Percentiles rank a stretch among this genome's conserved stretches.
phyloP scores from a whole-genome alignment of 2,888 invertebrate genomes.

The Himalopsyche tibetana region DNA sequence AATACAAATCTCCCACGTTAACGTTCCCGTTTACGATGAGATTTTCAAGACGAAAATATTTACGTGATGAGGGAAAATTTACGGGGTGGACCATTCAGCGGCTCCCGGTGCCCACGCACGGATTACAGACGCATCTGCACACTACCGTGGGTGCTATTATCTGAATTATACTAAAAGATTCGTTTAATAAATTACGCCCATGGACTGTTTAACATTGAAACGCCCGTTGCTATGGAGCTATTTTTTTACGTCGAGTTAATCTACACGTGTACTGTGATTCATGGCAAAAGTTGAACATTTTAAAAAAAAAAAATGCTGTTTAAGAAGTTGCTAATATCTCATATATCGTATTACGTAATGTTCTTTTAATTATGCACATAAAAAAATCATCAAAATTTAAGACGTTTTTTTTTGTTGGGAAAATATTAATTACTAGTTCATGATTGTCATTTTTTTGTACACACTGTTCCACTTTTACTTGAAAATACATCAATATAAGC shows the following conservation, averaged over 20 bases:
- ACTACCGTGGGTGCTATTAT: conserved; percentile 20
- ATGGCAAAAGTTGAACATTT: no score
- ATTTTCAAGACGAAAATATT: background rate
- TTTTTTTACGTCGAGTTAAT: background rate
- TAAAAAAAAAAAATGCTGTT: no score
- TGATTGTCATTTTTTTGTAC: no score
- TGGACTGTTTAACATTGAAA: conserved; percentile 18
- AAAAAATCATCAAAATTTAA: no score
- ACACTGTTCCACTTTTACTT: no score
- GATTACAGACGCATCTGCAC: conserved; percentile 2
- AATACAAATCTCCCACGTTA: conserved; percentile 19
- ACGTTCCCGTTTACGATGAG: background rate
- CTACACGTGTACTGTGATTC: no score
- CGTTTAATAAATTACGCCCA: conserved; percentile 32
- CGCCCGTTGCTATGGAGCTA: background rate
- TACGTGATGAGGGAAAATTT: conserved; percentile 14
- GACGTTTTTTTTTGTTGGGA: no score
- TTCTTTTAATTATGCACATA: no score
- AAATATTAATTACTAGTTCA: no score
- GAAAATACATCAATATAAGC: no score
- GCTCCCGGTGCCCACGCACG: background rate
- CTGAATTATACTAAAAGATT: background rate
- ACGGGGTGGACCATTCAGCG: conserved; percentile 16
- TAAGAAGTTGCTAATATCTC: no score
- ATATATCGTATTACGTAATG: no score